phyloP scores from a whole-genome alignment of 2,113 vertebrate genomes.

The Cyphomyrus discorhynchus region DNA sequence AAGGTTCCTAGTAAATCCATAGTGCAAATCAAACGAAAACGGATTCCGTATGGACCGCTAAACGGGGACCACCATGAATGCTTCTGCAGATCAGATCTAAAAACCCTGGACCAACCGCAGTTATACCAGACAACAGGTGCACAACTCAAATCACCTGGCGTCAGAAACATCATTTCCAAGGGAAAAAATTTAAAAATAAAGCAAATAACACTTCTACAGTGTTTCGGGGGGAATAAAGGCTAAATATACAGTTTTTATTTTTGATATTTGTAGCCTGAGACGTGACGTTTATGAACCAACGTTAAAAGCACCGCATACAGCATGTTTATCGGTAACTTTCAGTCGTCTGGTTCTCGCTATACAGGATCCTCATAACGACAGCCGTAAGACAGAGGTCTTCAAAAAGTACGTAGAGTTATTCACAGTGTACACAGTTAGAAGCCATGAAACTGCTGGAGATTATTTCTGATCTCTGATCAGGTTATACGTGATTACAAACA shows the following conservation, averaged over 20 bases:
- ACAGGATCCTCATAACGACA: neutral
- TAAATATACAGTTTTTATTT: neutral
- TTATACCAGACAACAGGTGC: neutral
- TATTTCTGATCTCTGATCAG: neutral
- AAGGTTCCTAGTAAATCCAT: neutral
- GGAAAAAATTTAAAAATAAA: neutral
- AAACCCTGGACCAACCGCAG: neutral
- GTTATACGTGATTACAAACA: neutral
- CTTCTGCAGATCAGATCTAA: neutral
- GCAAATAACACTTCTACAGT: neutral
- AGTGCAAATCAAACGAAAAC: neutral
- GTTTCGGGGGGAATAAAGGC: neutral
- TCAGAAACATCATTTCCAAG: neutral
- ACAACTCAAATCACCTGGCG: neutral
- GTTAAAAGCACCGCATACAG: neutral
- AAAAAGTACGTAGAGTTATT: neutral
- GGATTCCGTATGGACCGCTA: neutral
- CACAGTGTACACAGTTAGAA: neutral
- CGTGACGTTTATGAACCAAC: neutral
- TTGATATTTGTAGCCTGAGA: neutral
- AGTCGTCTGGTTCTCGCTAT: too few species aligned
- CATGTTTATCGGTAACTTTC: neutral
- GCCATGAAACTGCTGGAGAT: neutral
- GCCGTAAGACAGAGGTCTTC: neutral
- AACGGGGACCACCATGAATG: neutral